Evolutionary conservation across 1,140 invertebrate species (phyloP).

Genomic region (Acyrthosiphon pisum): DNA sequence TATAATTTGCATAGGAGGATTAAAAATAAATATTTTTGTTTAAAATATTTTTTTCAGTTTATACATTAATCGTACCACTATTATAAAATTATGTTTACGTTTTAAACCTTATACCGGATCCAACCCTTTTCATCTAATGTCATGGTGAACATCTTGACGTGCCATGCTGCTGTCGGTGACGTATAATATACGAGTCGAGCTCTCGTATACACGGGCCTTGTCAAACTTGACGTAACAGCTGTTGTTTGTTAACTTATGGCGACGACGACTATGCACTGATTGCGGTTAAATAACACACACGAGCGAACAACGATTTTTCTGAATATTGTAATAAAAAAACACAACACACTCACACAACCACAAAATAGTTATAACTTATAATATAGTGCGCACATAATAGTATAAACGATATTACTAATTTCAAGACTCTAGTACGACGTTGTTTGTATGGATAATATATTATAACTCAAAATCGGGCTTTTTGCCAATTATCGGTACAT

Average conservation of each 20-base stretch:
- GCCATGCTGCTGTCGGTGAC: not conserved
- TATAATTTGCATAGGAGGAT: not conserved
- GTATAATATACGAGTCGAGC: not conserved
- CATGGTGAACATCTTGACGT: not conserved
- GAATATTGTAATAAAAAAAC: not conserved
- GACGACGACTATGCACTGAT: not conserved
- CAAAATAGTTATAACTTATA: not conserved
- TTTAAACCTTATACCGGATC: not conserved
- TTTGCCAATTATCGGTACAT: slow-evolving; percentile 10
- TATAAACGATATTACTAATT: not conserved
- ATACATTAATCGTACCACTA: not conserved
- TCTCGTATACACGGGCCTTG: not conserved
- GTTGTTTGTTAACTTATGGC: not conserved
- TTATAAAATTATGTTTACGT: not conserved
- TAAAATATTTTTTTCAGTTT: no score
- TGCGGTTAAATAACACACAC: not conserved
- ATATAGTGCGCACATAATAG: not conserved
- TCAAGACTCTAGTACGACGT: not conserved
- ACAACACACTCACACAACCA: no score
- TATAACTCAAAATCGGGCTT: not conserved
- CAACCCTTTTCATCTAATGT: not conserved
- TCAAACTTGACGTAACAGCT: not conserved
- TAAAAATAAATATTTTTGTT: no score
- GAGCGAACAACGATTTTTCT: not conserved
- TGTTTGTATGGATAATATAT: not conserved